phyloP scores from a whole-genome alignment of 2,797 vertebrate genomes.

The Protosalanx chinensis region DNA sequence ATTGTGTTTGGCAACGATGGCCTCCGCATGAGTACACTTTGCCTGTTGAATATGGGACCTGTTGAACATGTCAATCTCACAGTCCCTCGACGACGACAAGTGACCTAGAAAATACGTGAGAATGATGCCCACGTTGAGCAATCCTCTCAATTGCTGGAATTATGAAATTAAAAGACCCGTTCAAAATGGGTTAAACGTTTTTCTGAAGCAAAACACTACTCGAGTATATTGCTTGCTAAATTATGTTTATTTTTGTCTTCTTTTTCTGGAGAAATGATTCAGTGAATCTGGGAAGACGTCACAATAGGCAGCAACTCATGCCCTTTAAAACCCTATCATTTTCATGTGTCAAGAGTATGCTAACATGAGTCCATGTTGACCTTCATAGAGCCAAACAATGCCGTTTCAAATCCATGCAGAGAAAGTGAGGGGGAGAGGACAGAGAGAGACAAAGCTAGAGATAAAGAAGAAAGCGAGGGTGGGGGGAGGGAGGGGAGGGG shows the following conservation, averaged over 20 bases:
- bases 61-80: no score
- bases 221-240: no score
- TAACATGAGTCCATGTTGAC: slow-evolving; percentile 21
- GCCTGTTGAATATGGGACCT: no score
- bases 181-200: neutral
- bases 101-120: no score
- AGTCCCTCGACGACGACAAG: no score
- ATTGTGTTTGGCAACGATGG: no score
- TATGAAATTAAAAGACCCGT: neutral
- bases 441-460: slow-evolving; percentile 2
- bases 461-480: no score
- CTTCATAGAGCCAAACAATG: slow-evolving; percentile 28
- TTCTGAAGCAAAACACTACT: neutral
- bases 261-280: neutral
- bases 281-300: slow-evolving; percentile 22
- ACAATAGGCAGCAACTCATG: slow-evolving; percentile 22
- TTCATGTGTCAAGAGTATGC: slow-evolving; percentile 36
- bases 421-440: neutral
- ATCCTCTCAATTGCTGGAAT: neutral
- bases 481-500: neutral
- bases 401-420: slow-evolving; percentile 15
- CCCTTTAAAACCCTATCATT: slow-evolving; percentile 49
- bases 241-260: no score
- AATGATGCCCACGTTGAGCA: no score
- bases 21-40: no score